A percentile compares a stretch with the other conserved stretches of the same genome.
Evolutionary conservation across 2,888 invertebrate species (phyloP).

Genomic region (Drosophila borealis): DNA sequence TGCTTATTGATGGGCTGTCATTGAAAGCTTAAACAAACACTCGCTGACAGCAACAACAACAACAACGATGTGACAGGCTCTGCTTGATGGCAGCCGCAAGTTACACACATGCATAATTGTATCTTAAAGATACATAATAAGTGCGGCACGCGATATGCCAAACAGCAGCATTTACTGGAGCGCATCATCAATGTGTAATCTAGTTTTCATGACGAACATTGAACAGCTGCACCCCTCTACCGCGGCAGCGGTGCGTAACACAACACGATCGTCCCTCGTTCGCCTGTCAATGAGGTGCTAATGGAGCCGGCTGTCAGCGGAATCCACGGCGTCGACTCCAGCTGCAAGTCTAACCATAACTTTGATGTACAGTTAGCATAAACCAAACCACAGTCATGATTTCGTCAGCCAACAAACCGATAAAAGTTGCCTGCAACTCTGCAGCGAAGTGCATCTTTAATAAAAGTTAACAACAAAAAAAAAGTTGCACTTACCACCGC

Average conservation of each 20-base stretch:
- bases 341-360: conserved; percentile 34
- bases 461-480: conserved; percentile 1
- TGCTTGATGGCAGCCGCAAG: conserved; percentile 49
- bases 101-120: conserved; percentile 47
- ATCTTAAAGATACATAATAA: conserved; percentile 58
- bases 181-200: conserved; percentile 54
- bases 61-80: conserved; percentile 24
- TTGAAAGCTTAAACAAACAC: conserved; percentile 60
- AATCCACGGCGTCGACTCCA: conserved; percentile 13
- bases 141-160: conserved; percentile 67
- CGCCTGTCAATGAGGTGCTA: conserved; percentile 77
- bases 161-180: conserved; percentile 54
- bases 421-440: conserved; percentile 17
- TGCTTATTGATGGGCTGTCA: conserved; percentile 66
- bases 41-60: conserved; percentile 26
- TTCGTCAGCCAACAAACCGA: conserved; percentile 45
- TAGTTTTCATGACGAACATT: conserved; percentile 31
- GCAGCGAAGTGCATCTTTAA: conserved; percentile 31
- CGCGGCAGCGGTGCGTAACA: conserved; percentile 56
- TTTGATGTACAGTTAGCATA: conserved; percentile 59
- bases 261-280: conserved; percentile 35
- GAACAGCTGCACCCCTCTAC: conserved; percentile 1
- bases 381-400: conserved; percentile 50
- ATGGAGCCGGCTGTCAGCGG: conserved; percentile 60
- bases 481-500: conserved; percentile 45